Conservation (phyloP, 1,140 invertebrate genomes). For the Ceratitis capitata region DNA sequence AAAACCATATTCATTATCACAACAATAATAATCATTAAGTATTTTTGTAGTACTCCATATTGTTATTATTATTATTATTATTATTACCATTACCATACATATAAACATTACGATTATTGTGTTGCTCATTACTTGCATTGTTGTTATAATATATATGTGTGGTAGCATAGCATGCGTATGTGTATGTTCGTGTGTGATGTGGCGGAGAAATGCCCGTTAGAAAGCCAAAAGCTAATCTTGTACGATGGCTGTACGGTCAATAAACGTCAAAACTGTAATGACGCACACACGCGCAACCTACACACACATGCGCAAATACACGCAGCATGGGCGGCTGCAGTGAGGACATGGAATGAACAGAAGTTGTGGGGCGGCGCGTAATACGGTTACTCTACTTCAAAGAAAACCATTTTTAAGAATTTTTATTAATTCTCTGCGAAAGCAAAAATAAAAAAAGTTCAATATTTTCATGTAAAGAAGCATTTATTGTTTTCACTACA, state of each 20-base stretch:
- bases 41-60: not conserved
- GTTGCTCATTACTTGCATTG: not conserved
- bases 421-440: no score
- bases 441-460: no score
- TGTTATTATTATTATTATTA: not conserved
- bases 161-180: not conserved
- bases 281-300: not conserved
- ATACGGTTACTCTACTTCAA: no score
- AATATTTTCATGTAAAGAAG: no score
- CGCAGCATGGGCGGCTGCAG: not conserved
- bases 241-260: not conserved
- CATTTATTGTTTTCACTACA: no score
- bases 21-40: slow-evolving; percentile 31
- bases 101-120: slow-evolving; percentile 34
- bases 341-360: not conserved
- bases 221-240: not conserved
- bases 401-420: no score
- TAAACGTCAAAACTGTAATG: not conserved
- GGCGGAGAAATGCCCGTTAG: not conserved
- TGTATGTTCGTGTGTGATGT: not conserved
- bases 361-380: no score
- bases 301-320: not conserved
- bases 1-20: not conserved
- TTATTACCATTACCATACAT: no score
- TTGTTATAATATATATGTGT: no score